Conservation (phyloP, 2,113 vertebrate species). For the Ranitomeya imitator region DNA sequence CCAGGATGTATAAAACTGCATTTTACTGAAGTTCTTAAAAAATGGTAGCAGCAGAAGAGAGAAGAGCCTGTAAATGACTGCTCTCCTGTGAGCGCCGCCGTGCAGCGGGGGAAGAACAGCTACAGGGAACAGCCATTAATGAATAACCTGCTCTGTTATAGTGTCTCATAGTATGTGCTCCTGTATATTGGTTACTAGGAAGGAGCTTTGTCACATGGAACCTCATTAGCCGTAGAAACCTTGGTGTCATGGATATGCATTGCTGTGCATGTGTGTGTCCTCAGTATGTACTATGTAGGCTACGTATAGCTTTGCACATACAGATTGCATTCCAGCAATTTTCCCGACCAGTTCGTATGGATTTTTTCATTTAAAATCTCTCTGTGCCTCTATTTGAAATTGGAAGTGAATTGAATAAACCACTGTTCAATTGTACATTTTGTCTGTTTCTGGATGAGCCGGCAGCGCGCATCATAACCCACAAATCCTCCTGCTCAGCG, state of each 20-base stretch:
- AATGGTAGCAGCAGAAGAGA: background rate
- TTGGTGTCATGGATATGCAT: background rate
- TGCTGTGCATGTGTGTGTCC: too few relatives aligned
- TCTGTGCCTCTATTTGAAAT: too few relatives aligned
- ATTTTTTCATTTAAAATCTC: too few relatives aligned
- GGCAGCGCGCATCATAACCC: too few relatives aligned
- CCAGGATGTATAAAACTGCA: conserved; percentile 30
- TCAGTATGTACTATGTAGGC: background rate
- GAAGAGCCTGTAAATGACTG: conserved; percentile 42
- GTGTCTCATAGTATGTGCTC: conserved; percentile 33
- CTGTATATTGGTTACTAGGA: conserved; percentile 23
- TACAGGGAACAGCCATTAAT: conserved; percentile 38
- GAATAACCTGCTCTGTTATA: conserved; percentile 43
- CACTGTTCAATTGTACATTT: too few relatives aligned
- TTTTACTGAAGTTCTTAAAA: background rate
- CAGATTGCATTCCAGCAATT: too few relatives aligned
- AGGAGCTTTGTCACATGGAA: conserved; percentile 1
- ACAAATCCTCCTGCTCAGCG: too few relatives aligned
- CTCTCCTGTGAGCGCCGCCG: conserved; percentile 27
- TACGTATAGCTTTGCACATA: too few relatives aligned
- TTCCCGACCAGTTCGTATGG: too few relatives aligned
- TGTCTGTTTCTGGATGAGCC: too few relatives aligned
- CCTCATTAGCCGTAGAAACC: background rate
- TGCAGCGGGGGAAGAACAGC: background rate
- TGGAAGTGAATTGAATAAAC: too few relatives aligned